Base-by-base conservation (phyloP, 2,113 vertebrate species). In the Silurus asotus region DNA sequence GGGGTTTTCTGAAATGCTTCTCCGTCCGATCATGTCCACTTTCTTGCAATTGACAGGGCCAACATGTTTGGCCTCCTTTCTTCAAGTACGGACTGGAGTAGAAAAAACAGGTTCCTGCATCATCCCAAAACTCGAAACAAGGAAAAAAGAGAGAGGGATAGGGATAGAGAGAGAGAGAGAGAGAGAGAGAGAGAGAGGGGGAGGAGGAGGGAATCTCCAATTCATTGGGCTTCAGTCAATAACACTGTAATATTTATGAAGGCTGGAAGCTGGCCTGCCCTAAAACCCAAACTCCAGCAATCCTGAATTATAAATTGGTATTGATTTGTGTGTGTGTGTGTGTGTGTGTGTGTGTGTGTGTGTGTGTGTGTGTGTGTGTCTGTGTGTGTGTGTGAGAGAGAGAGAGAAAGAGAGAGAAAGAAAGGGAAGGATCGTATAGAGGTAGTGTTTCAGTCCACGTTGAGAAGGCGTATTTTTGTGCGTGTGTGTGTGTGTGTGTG, bases 221-320 rank as follows among this genome's bases (percentile, higher is more conserved):
- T 94, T 95, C 94, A 94, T 94, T 93, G 93, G 93, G 93, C 94
- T 93, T 92, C 91, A 93, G 94, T 95, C 95, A 95, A 95, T 95
- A 95, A 92, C 92, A 93, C 93, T 95, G 93, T 94, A 95, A 95
- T 95, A 95, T 95, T 95, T 94, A 95, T 95, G 93, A 95, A 94
- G 93, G 92, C 93, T 94, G 94, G 93, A 94, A 94, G 94, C 92
- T 90, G 91, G 94, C 89, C 93, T 91, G 94, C 93, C 93, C 94
- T 95, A 95, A 94, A 95, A 94, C 93, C 93, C 93, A 93, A 95
- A 95, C 94, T 94, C 92, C 94, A 91, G 93, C 93, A 92, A 95
- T 94, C 93, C 94, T 95, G 94, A 95, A 95, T 95, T 95, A 95
- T 95, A 95, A 93, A 95, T 92, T 94, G 92, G 88, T 95, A 95